phyloP scores from a whole-genome alignment of 30 jellyfish, hydroid and myxozoan genomes.

The Cassiopea andromeda region DNA sequence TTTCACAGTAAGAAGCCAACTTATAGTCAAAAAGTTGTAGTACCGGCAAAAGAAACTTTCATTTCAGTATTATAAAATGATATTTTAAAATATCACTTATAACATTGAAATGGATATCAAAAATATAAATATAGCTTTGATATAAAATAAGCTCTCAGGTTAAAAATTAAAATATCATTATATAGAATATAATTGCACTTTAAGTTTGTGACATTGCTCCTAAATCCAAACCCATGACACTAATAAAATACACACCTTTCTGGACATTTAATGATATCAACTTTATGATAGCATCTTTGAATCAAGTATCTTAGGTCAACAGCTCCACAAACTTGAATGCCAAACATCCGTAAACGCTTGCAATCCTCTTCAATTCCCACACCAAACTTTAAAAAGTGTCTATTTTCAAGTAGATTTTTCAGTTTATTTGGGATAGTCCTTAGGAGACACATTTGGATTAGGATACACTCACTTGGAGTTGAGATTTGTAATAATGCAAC shows the following conservation, averaged over 20 bases:
- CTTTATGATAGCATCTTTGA: conserved; percentile 76
- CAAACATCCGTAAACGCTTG: conserved; percentile 76
- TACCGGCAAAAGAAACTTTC: too few relatives aligned
- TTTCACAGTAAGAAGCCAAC: too few relatives aligned
- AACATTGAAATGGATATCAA: too few relatives aligned
- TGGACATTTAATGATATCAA: conserved; percentile 46
- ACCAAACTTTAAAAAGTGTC: conserved; percentile 85
- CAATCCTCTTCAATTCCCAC: conserved; percentile 92
- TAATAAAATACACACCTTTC: conserved; percentile 34
- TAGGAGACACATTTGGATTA: conserved; percentile 27
- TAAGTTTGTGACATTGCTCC: too few relatives aligned
- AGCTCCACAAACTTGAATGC: conserved; percentile 71
- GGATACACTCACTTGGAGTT: conserved; percentile 73
- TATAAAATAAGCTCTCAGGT: too few relatives aligned
- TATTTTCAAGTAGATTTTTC: conserved; percentile 66
- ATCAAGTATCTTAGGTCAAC: conserved; percentile 85
- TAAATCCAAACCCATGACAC: neutral
- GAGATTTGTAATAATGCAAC: conserved; percentile 87
- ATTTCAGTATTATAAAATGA: too few relatives aligned
- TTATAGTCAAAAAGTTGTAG: too few relatives aligned
- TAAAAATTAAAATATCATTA: too few relatives aligned
- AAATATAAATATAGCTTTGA: too few relatives aligned
- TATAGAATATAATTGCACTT: too few relatives aligned
- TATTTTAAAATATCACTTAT: too few relatives aligned
- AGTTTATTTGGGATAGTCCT: conserved; percentile 36